These are phyloP conservation scores for Piaya cayana DNA, from an alignment of 2,113 vertebrate genomes.

Conservation along the genomic window DNA sequence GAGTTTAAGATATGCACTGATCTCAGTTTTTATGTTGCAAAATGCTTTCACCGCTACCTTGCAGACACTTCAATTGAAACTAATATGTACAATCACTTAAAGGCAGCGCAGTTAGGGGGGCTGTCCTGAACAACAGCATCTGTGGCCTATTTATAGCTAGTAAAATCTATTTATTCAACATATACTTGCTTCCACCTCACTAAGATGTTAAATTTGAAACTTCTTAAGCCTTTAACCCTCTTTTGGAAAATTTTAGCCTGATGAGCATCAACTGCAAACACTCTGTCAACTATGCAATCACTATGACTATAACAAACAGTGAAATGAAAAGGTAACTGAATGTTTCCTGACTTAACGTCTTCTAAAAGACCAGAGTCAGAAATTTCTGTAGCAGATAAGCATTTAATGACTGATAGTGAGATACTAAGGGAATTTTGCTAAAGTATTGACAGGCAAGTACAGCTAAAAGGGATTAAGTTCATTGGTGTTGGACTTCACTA, in stretches of 20 bases:
- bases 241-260: background rate
- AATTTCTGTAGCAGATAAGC: background rate
- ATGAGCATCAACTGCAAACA: background rate
- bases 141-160: background rate
- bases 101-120: background rate
- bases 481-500: background rate
- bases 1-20: constrained; percentile 61
- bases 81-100: constrained; percentile 34
- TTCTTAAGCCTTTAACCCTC: background rate
- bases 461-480: background rate
- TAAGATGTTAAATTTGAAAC: constrained; percentile 3
- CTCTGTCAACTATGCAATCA: background rate
- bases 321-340: background rate
- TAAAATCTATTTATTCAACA: background rate
- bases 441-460: background rate
- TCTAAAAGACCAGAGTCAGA: background rate
- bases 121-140: background rate
- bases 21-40: constrained; percentile 45
- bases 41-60: constrained; percentile 34
- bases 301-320: background rate
- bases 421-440: background rate
- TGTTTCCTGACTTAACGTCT: background rate
- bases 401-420: background rate
- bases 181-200: background rate
- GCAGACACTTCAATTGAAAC: constrained; percentile 36